A percentile compares a stretch with the other conserved stretches of the same genome.
phyloP scores from a whole-genome alignment of 2,888 invertebrate species.

The Dioctria linearis region DNA sequence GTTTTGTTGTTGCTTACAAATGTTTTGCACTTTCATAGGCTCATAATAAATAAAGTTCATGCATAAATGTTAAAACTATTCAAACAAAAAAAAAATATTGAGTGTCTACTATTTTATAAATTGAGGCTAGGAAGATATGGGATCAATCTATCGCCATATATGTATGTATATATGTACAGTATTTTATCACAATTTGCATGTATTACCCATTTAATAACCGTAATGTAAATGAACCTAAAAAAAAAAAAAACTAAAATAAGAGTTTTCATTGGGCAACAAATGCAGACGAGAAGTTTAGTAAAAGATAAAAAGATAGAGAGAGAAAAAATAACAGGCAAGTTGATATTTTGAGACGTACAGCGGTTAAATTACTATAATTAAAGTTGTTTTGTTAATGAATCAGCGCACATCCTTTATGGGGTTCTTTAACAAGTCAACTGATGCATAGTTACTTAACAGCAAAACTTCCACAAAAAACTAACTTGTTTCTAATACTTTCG shows the following conservation, averaged over 20 bases:
- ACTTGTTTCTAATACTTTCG: background rate
- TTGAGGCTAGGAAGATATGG: no score
- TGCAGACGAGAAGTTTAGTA: background rate
- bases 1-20: no score
- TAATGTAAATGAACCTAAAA: background rate
- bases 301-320: conserved; percentile 2
- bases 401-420: conserved; percentile 1
- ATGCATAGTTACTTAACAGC: background rate
- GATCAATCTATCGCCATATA: no score
- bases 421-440: no score
- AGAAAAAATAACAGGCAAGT: background rate
- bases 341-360: background rate
- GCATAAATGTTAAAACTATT: no score
- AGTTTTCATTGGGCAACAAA: background rate
- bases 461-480: background rate
- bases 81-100: no score
- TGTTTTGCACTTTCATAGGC: no score
- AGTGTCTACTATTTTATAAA: no score
- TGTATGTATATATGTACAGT: no score
- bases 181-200: no score
- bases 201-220: no score
- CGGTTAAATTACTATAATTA: background rate
- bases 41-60: no score
- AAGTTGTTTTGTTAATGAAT: background rate
- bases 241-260: conserved; percentile 3